Percentiles rank a stretch among this genome's conserved stretches.
phyloP scores from a whole-genome alignment of 2,113 vertebrate species.

The Prunella fulvescens region DNA sequence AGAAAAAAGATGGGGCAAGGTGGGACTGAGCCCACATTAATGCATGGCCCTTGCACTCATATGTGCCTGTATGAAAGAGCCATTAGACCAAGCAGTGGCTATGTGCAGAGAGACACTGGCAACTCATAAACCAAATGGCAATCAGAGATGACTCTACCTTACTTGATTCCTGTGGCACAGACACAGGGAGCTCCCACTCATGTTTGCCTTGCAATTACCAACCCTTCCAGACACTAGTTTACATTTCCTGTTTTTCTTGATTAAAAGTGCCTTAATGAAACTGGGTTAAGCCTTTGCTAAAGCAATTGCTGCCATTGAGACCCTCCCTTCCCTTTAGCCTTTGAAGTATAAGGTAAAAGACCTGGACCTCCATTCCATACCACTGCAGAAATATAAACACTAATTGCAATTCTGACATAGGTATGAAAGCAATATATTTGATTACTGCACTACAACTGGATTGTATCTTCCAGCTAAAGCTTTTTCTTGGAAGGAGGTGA shows the following conservation, averaged over 20 bases:
- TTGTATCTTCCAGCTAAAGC: not conserved
- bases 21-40: not conserved
- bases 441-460: not conserved
- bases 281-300: not conserved
- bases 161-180: not conserved
- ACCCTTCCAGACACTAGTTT: not conserved
- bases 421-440: not conserved
- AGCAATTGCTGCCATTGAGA: not conserved
- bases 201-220: not conserved
- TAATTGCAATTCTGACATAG: not conserved
- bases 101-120: not conserved
- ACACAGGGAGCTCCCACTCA: not conserved
- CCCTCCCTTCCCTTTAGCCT: not conserved
- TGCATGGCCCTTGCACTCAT: not conserved
- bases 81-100: not conserved
- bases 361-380: not conserved
- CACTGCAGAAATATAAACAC: not conserved
- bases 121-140: not conserved
- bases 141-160: not conserved
- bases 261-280: not conserved
- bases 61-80: not conserved
- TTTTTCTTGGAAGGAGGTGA: not conserved
- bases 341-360: not conserved
- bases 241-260: not conserved
- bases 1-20: not conserved